These are phyloP conservation scores for Thyatira batis DNA, from an alignment of 2,888 invertebrate genomes.

Conservation along the genomic window DNA sequence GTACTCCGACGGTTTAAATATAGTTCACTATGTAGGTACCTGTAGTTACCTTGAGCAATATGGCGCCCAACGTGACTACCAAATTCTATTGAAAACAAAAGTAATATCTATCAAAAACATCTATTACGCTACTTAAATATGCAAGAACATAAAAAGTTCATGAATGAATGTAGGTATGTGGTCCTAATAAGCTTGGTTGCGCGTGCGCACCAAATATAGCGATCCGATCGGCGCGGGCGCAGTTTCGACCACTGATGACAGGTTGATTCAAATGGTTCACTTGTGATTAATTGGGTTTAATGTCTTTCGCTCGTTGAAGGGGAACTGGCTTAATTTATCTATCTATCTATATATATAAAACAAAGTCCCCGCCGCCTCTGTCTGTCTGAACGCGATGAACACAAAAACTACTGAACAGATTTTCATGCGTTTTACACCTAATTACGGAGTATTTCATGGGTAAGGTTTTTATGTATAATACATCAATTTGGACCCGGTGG, in stretches of 20 bases:
- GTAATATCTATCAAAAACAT: background rate
- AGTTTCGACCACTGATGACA: background rate
- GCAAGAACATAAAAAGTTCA: constrained; percentile 8
- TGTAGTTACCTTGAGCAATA: background rate
- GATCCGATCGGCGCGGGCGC: background rate
- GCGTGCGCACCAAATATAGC: background rate
- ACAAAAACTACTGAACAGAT: too few relatives aligned
- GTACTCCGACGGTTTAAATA: too few relatives aligned
- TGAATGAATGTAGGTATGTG: constrained; percentile 16
- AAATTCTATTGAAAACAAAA: background rate
- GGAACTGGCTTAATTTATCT: background rate
- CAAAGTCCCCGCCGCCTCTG: too few relatives aligned
- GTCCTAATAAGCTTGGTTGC: constrained; percentile 6
- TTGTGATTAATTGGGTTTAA: background rate
- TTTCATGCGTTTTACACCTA: too few relatives aligned
- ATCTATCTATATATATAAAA: too few relatives aligned
- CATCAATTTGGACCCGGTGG: too few relatives aligned
- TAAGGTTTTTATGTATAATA: too few relatives aligned
- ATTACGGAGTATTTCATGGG: too few relatives aligned
- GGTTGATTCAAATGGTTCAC: background rate
- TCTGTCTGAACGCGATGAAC: too few relatives aligned
- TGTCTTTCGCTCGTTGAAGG: background rate
- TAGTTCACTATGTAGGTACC: too few relatives aligned
- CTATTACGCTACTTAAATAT: background rate
- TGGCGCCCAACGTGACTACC: background rate